Base-by-base conservation (phyloP, 2,113 vertebrate genomes). In the Apodemus speciosus region DNA sequence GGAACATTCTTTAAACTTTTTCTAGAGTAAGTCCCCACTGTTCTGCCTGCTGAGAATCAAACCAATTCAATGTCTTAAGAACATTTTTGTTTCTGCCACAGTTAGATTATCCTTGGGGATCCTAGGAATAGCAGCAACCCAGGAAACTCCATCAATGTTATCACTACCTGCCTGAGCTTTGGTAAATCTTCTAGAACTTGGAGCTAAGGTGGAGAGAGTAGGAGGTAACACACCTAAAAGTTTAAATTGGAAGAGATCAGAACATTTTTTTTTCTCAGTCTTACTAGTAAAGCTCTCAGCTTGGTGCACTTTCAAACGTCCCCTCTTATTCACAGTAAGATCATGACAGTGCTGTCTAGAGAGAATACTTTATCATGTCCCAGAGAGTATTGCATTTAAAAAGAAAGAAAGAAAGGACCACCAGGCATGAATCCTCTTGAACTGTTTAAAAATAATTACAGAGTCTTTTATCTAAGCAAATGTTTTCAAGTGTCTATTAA, bases 151-250 rank as follows among this genome's bases (percentile, higher is more conserved):
- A 88, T 96, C 92, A 85, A 0, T 2, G 3, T 96, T 92, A 87
- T 30, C 79, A 87, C 93, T 85, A 95, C 84, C 85, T 94, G 88
- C 90, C 64, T 97, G 89, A 97, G 93, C 94, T 69, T 97, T 94
- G 92, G 81, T 96, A 97, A 96, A 95, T 96, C 90, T 95, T 92
- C 94, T 95, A 96, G 93, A 97, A 97, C 92, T 64, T 92, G 93
- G 60, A 91, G 79, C 64, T 62, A 66, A 95, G 75, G 69, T 88
- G 86, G 27, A 88, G 14, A 43, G 46, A 81, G 89, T 68, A 30
- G 83, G 85, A 62, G 51, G 62, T 80, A 93, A 89, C 79, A 94
- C 69, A 90, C 73, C 92, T 94, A 73, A 95, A 95, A 95, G 23
- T 90, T 89, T 86, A 80, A 92, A 81, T 91, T 89, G 53, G 62